Percentiles rank a stretch among this genome's conserved stretches.
Conservation (phyloP, 2,888 invertebrate genomes). For the Rhodophaea formosa region DNA sequence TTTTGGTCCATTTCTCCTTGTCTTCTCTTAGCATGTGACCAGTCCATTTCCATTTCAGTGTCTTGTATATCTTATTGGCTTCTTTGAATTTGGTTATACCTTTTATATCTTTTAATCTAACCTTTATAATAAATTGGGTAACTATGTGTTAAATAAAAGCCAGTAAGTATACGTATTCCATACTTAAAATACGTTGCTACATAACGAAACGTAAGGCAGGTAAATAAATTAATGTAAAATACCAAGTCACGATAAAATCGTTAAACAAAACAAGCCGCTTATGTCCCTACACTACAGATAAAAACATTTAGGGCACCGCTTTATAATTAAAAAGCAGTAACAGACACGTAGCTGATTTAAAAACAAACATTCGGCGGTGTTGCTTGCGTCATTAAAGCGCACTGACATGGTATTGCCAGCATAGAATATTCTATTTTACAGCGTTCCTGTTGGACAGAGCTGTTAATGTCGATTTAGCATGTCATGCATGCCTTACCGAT, state of each 20-base stretch:
- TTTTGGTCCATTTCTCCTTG: too few relatives aligned
- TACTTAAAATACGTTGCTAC: too few relatives aligned
- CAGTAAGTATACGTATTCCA: too few relatives aligned
- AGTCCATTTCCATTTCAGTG: too few relatives aligned
- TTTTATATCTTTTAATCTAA: too few relatives aligned
- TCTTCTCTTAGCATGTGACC: too few relatives aligned
- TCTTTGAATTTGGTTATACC: too few relatives aligned
- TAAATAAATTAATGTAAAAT: neutral
- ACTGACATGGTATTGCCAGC: slow-evolving; percentile 48
- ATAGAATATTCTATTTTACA: slow-evolving; percentile 63
- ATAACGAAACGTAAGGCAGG: too few relatives aligned
- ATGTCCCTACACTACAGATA: slow-evolving; percentile 9
- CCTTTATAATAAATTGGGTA: too few relatives aligned
- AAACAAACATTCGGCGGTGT: slow-evolving; percentile 22
- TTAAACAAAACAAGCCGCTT: neutral
- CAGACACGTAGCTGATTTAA: slow-evolving; percentile 11
- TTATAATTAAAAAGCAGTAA: slow-evolving; percentile 18
- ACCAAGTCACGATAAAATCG: neutral
- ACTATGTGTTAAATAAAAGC: too few relatives aligned
- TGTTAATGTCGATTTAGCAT: slow-evolving; percentile 78
- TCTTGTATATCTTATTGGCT: too few relatives aligned
- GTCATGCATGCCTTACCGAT: slow-evolving; percentile 55
- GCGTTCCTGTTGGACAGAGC: slow-evolving; percentile 71
- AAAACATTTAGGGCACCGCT: slow-evolving; percentile 10
- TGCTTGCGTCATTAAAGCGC: slow-evolving; percentile 26